Conservation (phyloP, 2,888 invertebrate genomes). For the Oeneis ivallda region DNA sequence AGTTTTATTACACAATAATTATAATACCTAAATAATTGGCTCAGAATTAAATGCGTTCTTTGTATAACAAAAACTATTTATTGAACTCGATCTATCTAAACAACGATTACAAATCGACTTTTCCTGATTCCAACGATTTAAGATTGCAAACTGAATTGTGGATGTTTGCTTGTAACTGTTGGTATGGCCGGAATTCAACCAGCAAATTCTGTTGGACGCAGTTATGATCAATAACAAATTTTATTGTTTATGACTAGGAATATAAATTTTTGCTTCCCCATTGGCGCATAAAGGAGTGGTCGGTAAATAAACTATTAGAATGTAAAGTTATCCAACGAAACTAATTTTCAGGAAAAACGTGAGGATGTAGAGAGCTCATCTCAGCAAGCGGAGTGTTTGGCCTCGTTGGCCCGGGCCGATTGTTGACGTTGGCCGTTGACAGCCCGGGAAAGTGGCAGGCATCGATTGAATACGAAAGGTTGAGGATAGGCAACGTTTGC, state of each 20-base stretch:
- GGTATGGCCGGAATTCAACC: constrained; percentile 30
- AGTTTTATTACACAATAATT: background rate
- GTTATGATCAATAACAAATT: constrained; percentile 30
- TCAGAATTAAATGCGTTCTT: constrained; percentile 30
- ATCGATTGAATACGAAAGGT: too few relatives aligned
- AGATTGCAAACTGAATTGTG: constrained; percentile 21
- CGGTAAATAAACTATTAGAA: background rate
- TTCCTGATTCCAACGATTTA: constrained; percentile 36
- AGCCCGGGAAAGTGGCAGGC: too few relatives aligned
- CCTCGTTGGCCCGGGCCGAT: too few relatives aligned
- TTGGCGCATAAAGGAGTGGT: constrained; percentile 1
- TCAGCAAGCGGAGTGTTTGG: too few relatives aligned
- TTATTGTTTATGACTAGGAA: constrained; percentile 29
- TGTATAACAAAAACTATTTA: constrained; percentile 29
- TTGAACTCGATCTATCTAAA: constrained; percentile 21
- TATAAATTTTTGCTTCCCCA: constrained; percentile 27
- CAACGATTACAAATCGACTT: constrained; percentile 28
- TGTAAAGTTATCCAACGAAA: too few relatives aligned
- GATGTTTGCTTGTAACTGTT: constrained; percentile 21
- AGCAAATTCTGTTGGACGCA: constrained; percentile 28
- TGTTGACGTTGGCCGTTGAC: too few relatives aligned
- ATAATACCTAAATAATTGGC: constrained; percentile 24
- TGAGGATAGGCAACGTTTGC: too few relatives aligned
- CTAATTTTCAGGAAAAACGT: too few relatives aligned
- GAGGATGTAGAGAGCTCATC: too few relatives aligned